Percentiles rank a stretch among this genome's conserved stretches.
Conservation (phyloP, 2,113 vertebrate genomes). For the Hystrix brachyura region DNA sequence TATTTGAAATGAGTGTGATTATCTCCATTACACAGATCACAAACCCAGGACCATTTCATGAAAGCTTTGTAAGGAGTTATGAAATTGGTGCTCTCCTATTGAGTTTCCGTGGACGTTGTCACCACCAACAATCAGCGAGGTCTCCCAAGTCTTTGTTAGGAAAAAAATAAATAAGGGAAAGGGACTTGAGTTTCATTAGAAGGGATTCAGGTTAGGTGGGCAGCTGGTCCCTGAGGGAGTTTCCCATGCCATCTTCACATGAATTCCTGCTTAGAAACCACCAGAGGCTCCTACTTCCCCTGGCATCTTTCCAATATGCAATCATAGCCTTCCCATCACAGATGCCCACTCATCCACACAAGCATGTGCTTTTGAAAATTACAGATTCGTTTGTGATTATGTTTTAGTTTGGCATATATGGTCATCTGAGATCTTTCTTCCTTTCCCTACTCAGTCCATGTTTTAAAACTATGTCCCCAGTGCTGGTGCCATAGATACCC, state of each 20-base stretch:
- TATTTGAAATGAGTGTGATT: neutral
- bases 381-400: neutral
- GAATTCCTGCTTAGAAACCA: neutral
- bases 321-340: neutral
- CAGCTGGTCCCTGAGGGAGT: neutral
- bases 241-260: neutral
- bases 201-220: neutral
- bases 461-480: neutral
- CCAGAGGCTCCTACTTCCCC: neutral
- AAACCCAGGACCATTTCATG: conserved; percentile 16
- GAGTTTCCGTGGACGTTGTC: neutral
- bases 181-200: neutral
- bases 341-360: neutral
- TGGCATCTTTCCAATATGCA: neutral
- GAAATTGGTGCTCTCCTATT: neutral
- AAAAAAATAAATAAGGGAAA: neutral
- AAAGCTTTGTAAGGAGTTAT: neutral
- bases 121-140: neutral
- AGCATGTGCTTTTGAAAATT: neutral
- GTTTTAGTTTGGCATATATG: neutral
- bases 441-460: neutral
- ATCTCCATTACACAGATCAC: conserved; percentile 18
- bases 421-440: neutral
- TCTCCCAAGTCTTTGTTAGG: neutral
- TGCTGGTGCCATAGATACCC: too few relatives aligned